Percentiles rank a stretch among this genome's conserved stretches.
phyloP scores from a whole-genome alignment of 1,140 invertebrate species.

The Halesus radiatus region DNA sequence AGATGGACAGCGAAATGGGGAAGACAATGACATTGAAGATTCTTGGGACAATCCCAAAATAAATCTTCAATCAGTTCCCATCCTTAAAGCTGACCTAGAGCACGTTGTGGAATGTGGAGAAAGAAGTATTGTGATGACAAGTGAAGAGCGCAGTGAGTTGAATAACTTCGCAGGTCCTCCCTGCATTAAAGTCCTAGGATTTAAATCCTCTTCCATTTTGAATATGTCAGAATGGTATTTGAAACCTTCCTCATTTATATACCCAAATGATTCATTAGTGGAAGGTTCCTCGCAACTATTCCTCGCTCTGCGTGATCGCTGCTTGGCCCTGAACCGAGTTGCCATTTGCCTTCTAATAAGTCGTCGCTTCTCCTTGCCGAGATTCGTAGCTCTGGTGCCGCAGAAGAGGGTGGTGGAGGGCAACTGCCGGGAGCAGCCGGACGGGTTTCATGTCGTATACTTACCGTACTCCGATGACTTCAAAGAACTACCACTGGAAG shows the following conservation, averaged over 20 bases:
- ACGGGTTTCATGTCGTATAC: slow-evolving; percentile 54
- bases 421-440: slow-evolving; percentile 45
- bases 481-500: slow-evolving; percentile 41
- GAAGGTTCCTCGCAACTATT: slow-evolving; percentile 50
- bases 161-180: slow-evolving; percentile 50
- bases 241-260: slow-evolving; percentile 48
- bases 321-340: slow-evolving; percentile 35
- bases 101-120: slow-evolving; percentile 32
- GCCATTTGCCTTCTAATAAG: slow-evolving; percentile 47
- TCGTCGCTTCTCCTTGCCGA: slow-evolving; percentile 45
- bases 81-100: slow-evolving; percentile 41
- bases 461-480: slow-evolving; percentile 51
- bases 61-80: not conserved
- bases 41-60: not conserved
- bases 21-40: not conserved
- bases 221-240: slow-evolving; percentile 48
- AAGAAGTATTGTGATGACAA: slow-evolving; percentile 42
- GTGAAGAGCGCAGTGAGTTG: slow-evolving; percentile 46
- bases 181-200: slow-evolving; percentile 47
- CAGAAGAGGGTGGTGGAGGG: slow-evolving; percentile 45
- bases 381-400: slow-evolving; percentile 51
- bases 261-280: slow-evolving; percentile 48
- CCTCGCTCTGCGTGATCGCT: slow-evolving; percentile 49
- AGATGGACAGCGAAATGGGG: not conserved
- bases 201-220: slow-evolving; percentile 40